These are phyloP conservation scores for Neogobius melanostomus DNA, from an alignment of 2,113 vertebrate genomes.

Conservation along the genomic window DNA sequence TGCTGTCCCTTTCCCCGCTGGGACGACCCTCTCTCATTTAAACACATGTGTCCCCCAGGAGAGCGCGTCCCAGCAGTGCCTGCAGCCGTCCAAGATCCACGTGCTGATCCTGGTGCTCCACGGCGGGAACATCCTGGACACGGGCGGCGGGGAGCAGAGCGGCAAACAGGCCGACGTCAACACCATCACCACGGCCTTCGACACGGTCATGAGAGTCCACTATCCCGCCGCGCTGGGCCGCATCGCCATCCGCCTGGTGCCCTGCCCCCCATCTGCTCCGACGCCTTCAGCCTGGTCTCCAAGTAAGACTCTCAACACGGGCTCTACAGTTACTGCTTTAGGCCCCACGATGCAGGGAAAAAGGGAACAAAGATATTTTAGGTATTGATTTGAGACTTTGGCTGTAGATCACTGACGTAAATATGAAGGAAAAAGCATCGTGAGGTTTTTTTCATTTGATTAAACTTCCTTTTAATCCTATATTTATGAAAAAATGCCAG, in stretches of 20 bases:
- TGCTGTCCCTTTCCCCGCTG: neutral
- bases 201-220: constrained; percentile 94
- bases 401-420: too few relatives aligned
- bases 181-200: constrained; percentile 89
- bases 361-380: too few relatives aligned
- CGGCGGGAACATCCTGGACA: constrained; percentile 96
- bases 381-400: too few relatives aligned
- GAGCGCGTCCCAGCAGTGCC: constrained; percentile 78
- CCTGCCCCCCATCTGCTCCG: constrained; percentile 95
- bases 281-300: constrained; percentile 94
- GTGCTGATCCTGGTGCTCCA: constrained; percentile 93
- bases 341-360: too few relatives aligned
- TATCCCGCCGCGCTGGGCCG: constrained; percentile 91
- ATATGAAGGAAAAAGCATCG: too few relatives aligned
- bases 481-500: too few relatives aligned
- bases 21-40: too few relatives aligned
- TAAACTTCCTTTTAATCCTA: too few relatives aligned
- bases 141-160: constrained; percentile 90
- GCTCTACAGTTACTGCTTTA: too few relatives aligned
- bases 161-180: constrained; percentile 96
- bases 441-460: too few relatives aligned
- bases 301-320: constrained; percentile 74
- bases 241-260: constrained; percentile 91
- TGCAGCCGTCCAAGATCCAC: constrained; percentile 87
- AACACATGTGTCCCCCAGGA: constrained; percentile 74